A percentile compares a stretch with the other conserved stretches of the same genome.
Evolutionary conservation across 92 coral and sea anemone genomes (phyloP).

Genomic region (Palythoa grandis): DNA sequence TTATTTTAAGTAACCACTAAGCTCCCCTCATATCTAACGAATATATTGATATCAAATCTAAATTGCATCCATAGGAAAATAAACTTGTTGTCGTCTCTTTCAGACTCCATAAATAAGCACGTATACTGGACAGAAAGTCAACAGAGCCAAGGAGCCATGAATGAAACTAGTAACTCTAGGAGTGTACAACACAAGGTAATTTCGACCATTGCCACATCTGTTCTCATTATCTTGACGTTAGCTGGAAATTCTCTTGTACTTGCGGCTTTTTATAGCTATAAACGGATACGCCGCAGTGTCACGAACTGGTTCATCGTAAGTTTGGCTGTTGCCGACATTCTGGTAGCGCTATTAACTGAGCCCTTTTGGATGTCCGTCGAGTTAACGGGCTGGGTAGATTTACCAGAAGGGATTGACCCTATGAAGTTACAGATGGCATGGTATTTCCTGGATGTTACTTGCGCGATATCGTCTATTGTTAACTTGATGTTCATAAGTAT

Average conservation of each 20-base stretch:
- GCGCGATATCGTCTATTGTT: constrained; percentile 91
- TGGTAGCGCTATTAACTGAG: constrained; percentile 91
- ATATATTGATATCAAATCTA: no score
- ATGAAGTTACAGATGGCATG: constrained; percentile 51
- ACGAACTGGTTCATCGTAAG: constrained; percentile 96
- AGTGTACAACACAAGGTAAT: constrained; percentile 72
- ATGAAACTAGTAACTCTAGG: background rate
- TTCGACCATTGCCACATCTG: constrained; percentile 79
- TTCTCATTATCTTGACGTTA: constrained; percentile 79
- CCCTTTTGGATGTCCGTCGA: constrained; percentile 96
- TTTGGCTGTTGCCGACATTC: constrained; percentile 86
- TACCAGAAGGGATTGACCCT: constrained; percentile 67
- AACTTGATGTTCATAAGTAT: constrained; percentile 92
- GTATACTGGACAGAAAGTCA: background rate
- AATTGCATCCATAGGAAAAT: no score
- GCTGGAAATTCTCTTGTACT: constrained; percentile 89
- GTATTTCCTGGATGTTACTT: constrained; percentile 81
- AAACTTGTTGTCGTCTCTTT: background rate
- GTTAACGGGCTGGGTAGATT: constrained; percentile 76
- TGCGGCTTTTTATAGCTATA: constrained; percentile 82
- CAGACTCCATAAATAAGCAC: background rate
- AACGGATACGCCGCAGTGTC: constrained; percentile 83
- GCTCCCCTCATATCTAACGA: no score
- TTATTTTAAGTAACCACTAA: no score
- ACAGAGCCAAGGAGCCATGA: constrained; percentile 1